A percentile compares a stretch with the other conserved stretches of the same genome.
These are phyloP conservation scores for Polietes domitor DNA, from an alignment of 2,888 invertebrate species.

Conservation along the genomic window DNA sequence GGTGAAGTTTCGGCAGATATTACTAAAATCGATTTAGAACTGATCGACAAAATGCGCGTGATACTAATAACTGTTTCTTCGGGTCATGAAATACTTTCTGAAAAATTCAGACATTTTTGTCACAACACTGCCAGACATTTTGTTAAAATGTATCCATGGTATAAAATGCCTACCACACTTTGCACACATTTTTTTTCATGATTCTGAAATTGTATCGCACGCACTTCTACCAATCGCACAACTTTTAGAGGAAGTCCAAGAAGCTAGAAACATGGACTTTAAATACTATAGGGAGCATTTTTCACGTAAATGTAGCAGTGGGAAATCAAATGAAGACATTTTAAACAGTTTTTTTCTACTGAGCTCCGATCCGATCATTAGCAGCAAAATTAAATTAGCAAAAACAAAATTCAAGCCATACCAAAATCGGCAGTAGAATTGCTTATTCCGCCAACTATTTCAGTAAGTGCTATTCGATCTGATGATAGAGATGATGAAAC, in stretches of 20 bases:
- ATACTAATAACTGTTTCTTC: background rate
- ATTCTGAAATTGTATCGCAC: background rate
- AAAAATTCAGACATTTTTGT: background rate
- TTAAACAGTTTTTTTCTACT: background rate
- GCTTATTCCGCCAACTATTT: too few relatives aligned
- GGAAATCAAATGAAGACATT: background rate
- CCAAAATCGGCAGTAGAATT: too few relatives aligned
- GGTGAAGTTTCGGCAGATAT: conserved; percentile 33
- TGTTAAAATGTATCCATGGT: background rate
- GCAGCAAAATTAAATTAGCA: background rate
- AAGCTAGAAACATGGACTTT: background rate
- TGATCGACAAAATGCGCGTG: background rate
- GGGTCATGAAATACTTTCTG: background rate
- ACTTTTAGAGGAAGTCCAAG: too few relatives aligned
- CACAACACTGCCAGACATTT: too few relatives aligned
- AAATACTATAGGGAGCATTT: background rate
- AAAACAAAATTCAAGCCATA: background rate
- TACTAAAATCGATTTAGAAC: conserved; percentile 19
- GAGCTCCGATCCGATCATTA: background rate
- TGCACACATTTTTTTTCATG: conserved; percentile 10
- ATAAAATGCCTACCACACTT: background rate
- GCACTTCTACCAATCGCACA: background rate
- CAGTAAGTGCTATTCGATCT: too few relatives aligned
- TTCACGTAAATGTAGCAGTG: background rate
- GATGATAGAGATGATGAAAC: background rate